Percentiles rank a stretch among this genome's conserved stretches.
Evolutionary conservation across 1,140 invertebrate species (phyloP).

Genomic region (Ceratoteleas bidentatus): DNA sequence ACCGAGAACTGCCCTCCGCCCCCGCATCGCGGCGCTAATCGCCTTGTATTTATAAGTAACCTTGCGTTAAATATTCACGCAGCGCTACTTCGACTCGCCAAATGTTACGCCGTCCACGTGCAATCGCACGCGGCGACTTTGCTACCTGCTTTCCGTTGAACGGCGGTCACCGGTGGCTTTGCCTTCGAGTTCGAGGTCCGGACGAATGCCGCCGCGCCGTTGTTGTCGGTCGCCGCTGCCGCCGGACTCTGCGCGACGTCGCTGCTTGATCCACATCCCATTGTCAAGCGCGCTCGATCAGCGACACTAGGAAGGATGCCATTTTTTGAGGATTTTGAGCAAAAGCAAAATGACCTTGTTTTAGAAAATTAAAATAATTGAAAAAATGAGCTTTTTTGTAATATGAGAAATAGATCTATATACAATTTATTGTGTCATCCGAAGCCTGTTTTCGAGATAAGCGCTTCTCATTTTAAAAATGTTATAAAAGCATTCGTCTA

Average conservation of each 20-base stretch:
- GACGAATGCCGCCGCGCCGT: conserved; percentile 12
- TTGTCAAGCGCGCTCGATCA: conserved; percentile 24
- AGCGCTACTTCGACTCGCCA: not conserved
- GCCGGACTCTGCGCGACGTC: conserved; percentile 48
- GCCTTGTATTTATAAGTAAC: conserved; percentile 32
- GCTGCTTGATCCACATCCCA: conserved; percentile 64
- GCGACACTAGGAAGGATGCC: not conserved
- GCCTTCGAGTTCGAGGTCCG: conserved; percentile 18
- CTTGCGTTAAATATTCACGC: conserved; percentile 42
- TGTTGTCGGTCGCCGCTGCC: conserved; percentile 14
- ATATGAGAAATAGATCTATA: too few relatives aligned
- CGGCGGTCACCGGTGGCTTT: conserved; percentile 4
- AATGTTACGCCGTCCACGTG: conserved; percentile 7
- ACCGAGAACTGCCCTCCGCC: too few relatives aligned
- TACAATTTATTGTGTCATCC: too few relatives aligned
- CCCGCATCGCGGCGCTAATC: conserved; percentile 6
- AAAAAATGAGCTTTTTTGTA: too few relatives aligned
- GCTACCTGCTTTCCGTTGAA: conserved; percentile 35
- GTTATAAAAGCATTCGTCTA: too few relatives aligned
- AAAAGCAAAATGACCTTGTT: too few relatives aligned
- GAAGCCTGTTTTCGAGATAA: too few relatives aligned
- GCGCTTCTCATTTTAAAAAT: too few relatives aligned
- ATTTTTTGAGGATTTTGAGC: too few relatives aligned
- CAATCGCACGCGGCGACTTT: not conserved
- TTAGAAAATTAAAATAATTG: too few relatives aligned